Percentiles rank a stretch among this genome's conserved stretches.
Evolutionary conservation across 2,888 invertebrate species (phyloP).

Genomic region (Deilephila elpenor): DNA sequence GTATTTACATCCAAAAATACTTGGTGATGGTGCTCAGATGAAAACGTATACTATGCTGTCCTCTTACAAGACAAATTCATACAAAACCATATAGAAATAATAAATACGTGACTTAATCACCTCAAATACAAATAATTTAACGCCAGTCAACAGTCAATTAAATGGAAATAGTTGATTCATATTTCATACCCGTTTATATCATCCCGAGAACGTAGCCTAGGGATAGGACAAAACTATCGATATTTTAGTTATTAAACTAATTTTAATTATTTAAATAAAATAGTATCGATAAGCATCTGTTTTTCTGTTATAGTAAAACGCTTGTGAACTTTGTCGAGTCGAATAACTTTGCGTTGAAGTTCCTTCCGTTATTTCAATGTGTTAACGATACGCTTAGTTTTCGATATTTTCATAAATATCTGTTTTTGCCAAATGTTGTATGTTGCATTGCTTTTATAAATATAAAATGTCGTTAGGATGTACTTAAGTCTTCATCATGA

Average conservation of each 20-base stretch:
- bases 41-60: not conserved
- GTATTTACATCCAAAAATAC: too few species aligned
- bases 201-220: not conserved
- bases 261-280: too few species aligned
- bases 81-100: slow-evolving; percentile 1
- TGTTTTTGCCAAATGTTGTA: slow-evolving; percentile 13
- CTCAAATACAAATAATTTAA: not conserved
- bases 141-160: slow-evolving; percentile 7
- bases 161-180: not conserved
- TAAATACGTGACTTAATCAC: slow-evolving; percentile 10
- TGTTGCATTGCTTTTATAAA: not conserved
- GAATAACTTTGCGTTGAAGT: not conserved
- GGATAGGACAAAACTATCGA: slow-evolving; percentile 5
- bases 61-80: not conserved
- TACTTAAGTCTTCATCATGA: not conserved
- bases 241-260: not conserved
- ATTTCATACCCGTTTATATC: not conserved
- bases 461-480: not conserved
- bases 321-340: not conserved
- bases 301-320: too few species aligned
- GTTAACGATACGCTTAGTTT: not conserved
- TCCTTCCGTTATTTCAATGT: not conserved
- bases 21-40: too few species aligned
- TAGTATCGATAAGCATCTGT: too few species aligned
- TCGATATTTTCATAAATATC: not conserved